Base-by-base conservation (phyloP, 1,140 invertebrate genomes). In the Bombyx mandarina region DNA sequence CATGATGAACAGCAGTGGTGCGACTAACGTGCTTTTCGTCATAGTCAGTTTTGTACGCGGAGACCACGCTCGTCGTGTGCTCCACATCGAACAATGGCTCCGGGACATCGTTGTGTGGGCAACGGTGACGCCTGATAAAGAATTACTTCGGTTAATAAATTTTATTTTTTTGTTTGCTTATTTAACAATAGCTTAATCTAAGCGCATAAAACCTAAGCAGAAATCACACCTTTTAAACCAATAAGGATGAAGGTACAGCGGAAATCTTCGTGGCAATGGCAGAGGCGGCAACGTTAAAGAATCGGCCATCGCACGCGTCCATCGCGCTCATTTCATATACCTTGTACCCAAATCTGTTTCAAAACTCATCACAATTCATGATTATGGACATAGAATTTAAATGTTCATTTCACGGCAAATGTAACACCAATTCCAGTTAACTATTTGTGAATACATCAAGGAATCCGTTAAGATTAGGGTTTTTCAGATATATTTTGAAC, bases 31-130 rank as follows among this genome's bases (percentile, higher is more conserved):
- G 90, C 65, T 93, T 93, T 72, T 92, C 90, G 60, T 92, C 89
- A 71, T 90, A 93, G 67, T 93, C 91, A 61, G 91, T 83, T 51
- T 88, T 88, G 73, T 93, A 93, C 9, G 91, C 92, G 57, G 91
- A 91, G 12, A 89, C 89, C 57, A 92, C 79, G 87, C 62, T 91
- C 88, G 61, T 89, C 76, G 71, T 88, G 77, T 64, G 89, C 73
- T 65, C 90, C 82, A 71, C 77, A 81, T 90, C 89, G 77, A 88
- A 88, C 63, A 91, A 78, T 74, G 90, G 89, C 71, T 91, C 90
- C 72, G 89, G 88, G 57, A 89, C 88, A 63, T 89, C 78, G 71
- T 90, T 90, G 79, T 92, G 91, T 71, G 90, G 89, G 71, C 91
- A 92, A 62, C 90, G 89, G 75, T 92, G 91, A 65, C 90, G 90